Evolutionary conservation across 2,797 vertebrate genomes (phyloP).

Genomic region (Arnoldichthys spilopterus): DNA sequence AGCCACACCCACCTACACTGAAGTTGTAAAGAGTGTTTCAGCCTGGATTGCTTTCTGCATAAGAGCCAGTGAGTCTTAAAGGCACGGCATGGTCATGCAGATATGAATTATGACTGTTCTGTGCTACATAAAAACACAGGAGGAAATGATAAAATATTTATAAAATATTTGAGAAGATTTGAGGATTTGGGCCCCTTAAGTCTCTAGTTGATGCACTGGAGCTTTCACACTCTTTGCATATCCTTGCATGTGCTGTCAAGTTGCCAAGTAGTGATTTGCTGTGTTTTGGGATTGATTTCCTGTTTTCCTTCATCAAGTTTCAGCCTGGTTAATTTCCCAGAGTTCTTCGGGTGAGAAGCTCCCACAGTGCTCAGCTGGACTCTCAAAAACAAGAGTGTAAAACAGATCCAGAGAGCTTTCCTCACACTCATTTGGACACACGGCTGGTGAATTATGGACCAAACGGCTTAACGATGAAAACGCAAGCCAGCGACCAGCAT

Average conservation of each 20-base stretch:
- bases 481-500: conserved; percentile 21
- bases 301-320: conserved; percentile 51
- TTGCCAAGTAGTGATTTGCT: conserved; percentile 47
- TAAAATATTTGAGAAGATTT: too few relatives aligned
- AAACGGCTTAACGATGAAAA: background rate
- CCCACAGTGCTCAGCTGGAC: conserved; percentile 3
- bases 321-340: conserved; percentile 52
- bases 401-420: conserved; percentile 8
- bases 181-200: too few relatives aligned
- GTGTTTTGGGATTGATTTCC: conserved; percentile 49
- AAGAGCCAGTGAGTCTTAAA: too few relatives aligned
- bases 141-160: background rate
- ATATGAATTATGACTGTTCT: too few relatives aligned
- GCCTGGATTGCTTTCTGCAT: too few relatives aligned
- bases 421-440: conserved; percentile 12
- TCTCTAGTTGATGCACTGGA: background rate
- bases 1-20: too few relatives aligned
- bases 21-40: too few relatives aligned
- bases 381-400: conserved; percentile 22
- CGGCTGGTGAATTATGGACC: conserved; percentile 4
- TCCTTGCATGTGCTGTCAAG: conserved; percentile 14
- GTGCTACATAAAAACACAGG: too few relatives aligned
- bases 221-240: background rate
- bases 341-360: conserved; percentile 30
- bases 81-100: too few relatives aligned